phyloP scores from a whole-genome alignment of 2,797 vertebrate species.

The Peromyscus melanophrys region DNA sequence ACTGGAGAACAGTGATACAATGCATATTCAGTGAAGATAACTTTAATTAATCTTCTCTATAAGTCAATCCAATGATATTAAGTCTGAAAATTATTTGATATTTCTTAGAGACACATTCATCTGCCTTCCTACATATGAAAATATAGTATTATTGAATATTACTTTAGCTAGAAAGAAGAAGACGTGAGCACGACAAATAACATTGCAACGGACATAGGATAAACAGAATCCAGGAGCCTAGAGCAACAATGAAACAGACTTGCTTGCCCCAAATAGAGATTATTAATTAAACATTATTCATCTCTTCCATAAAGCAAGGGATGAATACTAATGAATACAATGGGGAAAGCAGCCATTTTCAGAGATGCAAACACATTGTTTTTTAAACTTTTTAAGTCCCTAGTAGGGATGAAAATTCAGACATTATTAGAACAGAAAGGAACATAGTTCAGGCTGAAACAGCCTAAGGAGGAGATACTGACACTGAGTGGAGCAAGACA shows the following conservation, averaged over 20 bases:
- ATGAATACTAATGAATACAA: neutral
- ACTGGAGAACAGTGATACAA: neutral
- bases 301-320: neutral
- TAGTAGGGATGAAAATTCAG: neutral
- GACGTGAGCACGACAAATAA: neutral
- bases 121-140: neutral
- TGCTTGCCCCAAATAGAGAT: neutral
- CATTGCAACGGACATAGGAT: constrained; percentile 10
- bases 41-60: neutral
- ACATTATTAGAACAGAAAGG: neutral
- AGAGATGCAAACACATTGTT: neutral
- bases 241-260: constrained; percentile 23
- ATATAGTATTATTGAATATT: neutral
- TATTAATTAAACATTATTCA: constrained; percentile 49
- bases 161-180: constrained; percentile 20
- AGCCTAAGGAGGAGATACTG: neutral
- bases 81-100: neutral
- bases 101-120: neutral
- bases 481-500: neutral
- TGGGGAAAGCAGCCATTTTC: neutral
- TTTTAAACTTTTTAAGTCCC: neutral
- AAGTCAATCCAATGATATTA: neutral
- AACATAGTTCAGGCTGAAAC: neutral
- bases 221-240: neutral
- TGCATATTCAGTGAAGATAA: neutral